phyloP scores from a whole-genome alignment of 2,113 vertebrate genomes.

The Heptranchias perlo region DNA sequence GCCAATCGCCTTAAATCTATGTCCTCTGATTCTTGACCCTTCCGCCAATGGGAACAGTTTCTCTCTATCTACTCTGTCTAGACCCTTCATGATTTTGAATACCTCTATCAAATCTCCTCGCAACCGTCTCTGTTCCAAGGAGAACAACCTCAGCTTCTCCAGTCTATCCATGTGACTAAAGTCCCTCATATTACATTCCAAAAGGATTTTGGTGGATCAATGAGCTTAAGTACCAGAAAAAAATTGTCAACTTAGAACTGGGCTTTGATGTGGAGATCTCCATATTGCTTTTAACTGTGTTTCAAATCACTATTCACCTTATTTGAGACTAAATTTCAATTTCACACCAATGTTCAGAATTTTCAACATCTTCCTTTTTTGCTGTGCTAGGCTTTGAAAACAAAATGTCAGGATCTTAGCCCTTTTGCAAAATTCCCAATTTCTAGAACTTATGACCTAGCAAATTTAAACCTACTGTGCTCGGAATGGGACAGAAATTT shows the following conservation, averaged over 20 bases:
- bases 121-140: too few relatives aligned
- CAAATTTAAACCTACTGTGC: background rate
- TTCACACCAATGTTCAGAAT: background rate
- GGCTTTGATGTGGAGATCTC: background rate
- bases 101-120: too few relatives aligned
- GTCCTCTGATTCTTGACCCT: too few relatives aligned
- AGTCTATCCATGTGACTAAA: too few relatives aligned
- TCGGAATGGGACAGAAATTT: background rate
- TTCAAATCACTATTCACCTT: background rate
- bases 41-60: too few relatives aligned
- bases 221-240: background rate
- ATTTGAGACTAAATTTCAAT: background rate
- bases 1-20: too few relatives aligned
- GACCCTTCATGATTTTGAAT: too few relatives aligned
- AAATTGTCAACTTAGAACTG: background rate
- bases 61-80: too few relatives aligned
- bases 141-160: too few relatives aligned
- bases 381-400: background rate
- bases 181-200: background rate
- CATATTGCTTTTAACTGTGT: background rate
- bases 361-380: slow-evolving; percentile 1
- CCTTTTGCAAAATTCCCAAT: background rate
- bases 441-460: background rate
- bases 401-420: background rate
- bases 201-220: background rate